phyloP scores from a whole-genome alignment of 2,797 vertebrate species.

The Choloepus didactylus region DNA sequence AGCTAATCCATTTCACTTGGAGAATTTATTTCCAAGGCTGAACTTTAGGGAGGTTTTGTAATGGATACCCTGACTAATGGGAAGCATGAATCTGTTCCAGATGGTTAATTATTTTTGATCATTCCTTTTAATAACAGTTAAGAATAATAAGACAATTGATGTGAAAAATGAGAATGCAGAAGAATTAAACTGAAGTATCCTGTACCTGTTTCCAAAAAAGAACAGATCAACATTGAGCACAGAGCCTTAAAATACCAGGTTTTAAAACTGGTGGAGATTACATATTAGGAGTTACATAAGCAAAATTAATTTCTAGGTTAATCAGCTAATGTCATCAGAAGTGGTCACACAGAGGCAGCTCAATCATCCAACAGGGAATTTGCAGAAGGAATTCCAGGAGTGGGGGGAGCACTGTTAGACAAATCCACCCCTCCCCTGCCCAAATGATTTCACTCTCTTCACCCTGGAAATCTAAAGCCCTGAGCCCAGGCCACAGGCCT shows the following conservation, averaged over 20 bases:
- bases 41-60: constrained; percentile 81
- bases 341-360: neutral
- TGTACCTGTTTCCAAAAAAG: constrained; percentile 48
- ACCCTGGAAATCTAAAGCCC: rapidly evolving
- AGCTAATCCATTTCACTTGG: constrained; percentile 78
- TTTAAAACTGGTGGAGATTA: constrained; percentile 23
- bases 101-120: constrained; percentile 84
- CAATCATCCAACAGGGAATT: neutral
- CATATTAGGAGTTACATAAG: neutral
- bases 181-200: constrained; percentile 63
- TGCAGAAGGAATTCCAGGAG: neutral
- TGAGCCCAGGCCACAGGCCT: neutral
- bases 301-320: constrained; percentile 37
- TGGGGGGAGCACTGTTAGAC: neutral
- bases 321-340: neutral
- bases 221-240: neutral
- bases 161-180: constrained; percentile 75
- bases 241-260: constrained; percentile 33
- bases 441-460: neutral
- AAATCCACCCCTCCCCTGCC: neutral
- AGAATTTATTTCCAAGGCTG: constrained; percentile 79
- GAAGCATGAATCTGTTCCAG: constrained; percentile 79
- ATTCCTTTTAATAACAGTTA: constrained; percentile 84
- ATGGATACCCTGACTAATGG: constrained; percentile 78
- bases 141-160: constrained; percentile 78